Conservation (phyloP, 2,797 vertebrate species). For the Ispidina picta region DNA sequence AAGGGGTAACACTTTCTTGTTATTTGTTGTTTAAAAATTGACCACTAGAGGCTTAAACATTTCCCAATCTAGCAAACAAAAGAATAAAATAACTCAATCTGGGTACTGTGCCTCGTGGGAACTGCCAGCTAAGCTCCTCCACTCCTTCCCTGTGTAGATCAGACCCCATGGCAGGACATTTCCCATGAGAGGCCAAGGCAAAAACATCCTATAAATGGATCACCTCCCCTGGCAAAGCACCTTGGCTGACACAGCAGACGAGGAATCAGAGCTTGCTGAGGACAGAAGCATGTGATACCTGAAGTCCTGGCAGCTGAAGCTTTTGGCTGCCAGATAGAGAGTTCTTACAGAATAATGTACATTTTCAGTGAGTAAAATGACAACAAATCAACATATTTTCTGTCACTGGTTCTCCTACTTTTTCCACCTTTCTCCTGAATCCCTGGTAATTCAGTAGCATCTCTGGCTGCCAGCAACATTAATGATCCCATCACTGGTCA, state of each 20-base stretch:
- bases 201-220: background rate
- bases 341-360: background rate
- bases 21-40: conserved; percentile 6
- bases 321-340: conserved; percentile 1
- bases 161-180: background rate
- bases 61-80: background rate
- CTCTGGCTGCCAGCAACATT: background rate
- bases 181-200: background rate
- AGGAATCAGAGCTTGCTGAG: background rate
- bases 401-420: background rate
- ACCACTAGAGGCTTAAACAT: background rate
- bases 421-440: background rate
- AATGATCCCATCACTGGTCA: background rate
- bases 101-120: background rate
- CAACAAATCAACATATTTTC: background rate
- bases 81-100: background rate
- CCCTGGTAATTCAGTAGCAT: background rate
- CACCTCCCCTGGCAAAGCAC: background rate
- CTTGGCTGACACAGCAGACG: background rate
- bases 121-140: background rate
- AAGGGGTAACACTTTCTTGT: background rate
- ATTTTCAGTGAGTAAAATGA: background rate
- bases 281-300: background rate
- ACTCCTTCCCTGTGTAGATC: background rate
- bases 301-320: background rate